Base-by-base conservation (phyloP, 1,140 invertebrate genomes). In the Samia ricini region DNA sequence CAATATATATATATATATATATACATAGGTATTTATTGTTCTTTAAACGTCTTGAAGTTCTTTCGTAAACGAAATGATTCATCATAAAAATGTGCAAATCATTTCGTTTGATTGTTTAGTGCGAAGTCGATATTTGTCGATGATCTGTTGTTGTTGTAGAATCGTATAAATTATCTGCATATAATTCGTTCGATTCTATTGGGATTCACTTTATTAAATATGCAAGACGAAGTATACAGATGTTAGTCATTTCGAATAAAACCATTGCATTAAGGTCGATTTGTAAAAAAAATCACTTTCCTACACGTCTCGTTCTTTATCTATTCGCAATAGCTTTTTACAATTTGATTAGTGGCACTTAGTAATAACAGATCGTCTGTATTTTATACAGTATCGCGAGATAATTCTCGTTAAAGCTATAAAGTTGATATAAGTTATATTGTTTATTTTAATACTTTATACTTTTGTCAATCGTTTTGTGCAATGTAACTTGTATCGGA, bases 391-490 rank as follows among this genome's bases (percentile, higher is more conserved):
- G 83, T 74, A 65, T 76, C 69, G 69, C 74, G 82, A 79, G 79
- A 84, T 78, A 64, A 59, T 70, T 77, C 71, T 70, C 82, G n/a
- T 87, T 89, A 89, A 89, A 84, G 81, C 84, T 89, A 83, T 76
- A 78, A 70, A 15, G 26, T 72, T 81, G 84, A 85, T 87, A 84
- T 84, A 84, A 82, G 77, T 83, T 83, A 82, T 86, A 81, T 84
- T 86, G 84, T n/a, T n/a, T n/a, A n/a, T 76, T 81, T 77, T 83
- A 88, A 88, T 88, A 88, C 79, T 81, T 78, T 54, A 60, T n/a
- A 5, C 18, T 48, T 61, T 66, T 60, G 55, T 68, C 63, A 60
- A 78, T 73, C 55, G 51, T 56, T 76, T 85, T 84, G 85, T 84
- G 85, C 85, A 81, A 76, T 77, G 76, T 68, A 52, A 61, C 19